Conservation (phyloP, 2,888 invertebrate species). For the Willowsia nigromaculata region DNA sequence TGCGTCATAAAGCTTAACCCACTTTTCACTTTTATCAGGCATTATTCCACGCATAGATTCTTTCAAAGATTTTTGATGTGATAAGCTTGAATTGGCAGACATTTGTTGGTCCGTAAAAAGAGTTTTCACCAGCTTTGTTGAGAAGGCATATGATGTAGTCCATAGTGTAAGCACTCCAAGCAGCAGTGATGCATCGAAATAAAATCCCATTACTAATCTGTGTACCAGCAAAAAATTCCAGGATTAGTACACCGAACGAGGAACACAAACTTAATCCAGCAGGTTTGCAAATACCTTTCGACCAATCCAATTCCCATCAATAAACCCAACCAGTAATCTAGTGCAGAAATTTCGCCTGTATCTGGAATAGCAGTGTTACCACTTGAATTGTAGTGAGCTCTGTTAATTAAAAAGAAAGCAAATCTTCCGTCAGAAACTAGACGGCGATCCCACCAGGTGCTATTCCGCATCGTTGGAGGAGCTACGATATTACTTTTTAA, state of each 20-base stretch:
- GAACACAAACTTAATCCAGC: neutral
- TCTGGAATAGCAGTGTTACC: neutral
- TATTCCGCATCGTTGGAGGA: slow-evolving; percentile 16
- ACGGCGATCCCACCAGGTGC: slow-evolving; percentile 28
- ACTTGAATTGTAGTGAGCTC: slow-evolving; percentile 22
- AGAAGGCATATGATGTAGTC: slow-evolving; percentile 30
- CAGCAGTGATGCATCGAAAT: slow-evolving; percentile 48
- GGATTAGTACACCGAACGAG: neutral
- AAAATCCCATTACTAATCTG: slow-evolving; percentile 55
- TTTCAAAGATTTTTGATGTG: slow-evolving; percentile 2
- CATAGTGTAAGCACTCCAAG: slow-evolving; percentile 46
- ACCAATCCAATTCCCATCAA: slow-evolving; percentile 45
- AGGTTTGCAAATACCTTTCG: slow-evolving; percentile 41
- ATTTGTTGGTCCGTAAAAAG: neutral
- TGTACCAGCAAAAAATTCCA: neutral
- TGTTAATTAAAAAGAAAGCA: slow-evolving; percentile 29
- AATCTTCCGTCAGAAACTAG: slow-evolving; percentile 36
- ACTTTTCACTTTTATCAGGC: slow-evolving; percentile 31
- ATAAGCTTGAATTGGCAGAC: neutral
- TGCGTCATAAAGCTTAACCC: slow-evolving; percentile 29
- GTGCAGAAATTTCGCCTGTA: neutral
- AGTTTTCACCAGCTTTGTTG: neutral
- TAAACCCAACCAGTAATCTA: slow-evolving; percentile 2
- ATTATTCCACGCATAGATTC: neutral
- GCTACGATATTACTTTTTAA: slow-evolving; percentile 25